phyloP scores from a whole-genome alignment of 2,888 invertebrate species.

The Xestia ashworthii region DNA sequence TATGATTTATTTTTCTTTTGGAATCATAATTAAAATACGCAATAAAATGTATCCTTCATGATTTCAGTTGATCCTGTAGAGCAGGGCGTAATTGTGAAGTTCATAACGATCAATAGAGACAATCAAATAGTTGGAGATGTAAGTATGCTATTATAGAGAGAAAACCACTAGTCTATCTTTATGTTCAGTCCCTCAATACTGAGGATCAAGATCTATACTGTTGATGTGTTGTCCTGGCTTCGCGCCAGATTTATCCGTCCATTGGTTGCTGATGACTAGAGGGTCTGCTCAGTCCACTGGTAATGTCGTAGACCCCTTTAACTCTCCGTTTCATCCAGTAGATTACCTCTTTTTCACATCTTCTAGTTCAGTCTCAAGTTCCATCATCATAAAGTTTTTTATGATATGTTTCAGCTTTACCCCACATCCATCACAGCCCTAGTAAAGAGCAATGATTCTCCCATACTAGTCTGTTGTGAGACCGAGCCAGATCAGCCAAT shows the following conservation, averaged over 20 bases:
- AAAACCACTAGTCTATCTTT: background rate
- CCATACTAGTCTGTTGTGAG: slow-evolving; percentile 83
- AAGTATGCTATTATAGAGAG: slow-evolving; percentile 64
- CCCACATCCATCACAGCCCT: slow-evolving; percentile 86
- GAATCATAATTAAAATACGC: background rate
- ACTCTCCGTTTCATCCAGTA: background rate
- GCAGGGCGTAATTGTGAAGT: slow-evolving; percentile 81
- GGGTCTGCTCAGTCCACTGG: background rate
- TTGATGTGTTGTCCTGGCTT: background rate
- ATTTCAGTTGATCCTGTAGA: slow-evolving; percentile 85
- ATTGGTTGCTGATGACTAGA: background rate
- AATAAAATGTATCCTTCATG: background rate
- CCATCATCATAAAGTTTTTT: background rate
- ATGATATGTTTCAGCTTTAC: slow-evolving; percentile 77
- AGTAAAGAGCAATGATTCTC: slow-evolving; percentile 83
- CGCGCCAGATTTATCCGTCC: background rate
- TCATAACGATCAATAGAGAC: slow-evolving; percentile 83
- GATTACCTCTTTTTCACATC: background rate
- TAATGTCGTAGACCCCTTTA: background rate
- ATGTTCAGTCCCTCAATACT: background rate
- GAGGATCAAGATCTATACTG: background rate
- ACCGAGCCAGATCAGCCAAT: slow-evolving; percentile 78
- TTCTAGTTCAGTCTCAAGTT: background rate
- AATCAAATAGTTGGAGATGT: slow-evolving; percentile 86
- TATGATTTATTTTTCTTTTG: background rate